Evolutionary conservation across 2,797 vertebrate species (phyloP).

Genomic region (Oreochromis mossambicus): DNA sequence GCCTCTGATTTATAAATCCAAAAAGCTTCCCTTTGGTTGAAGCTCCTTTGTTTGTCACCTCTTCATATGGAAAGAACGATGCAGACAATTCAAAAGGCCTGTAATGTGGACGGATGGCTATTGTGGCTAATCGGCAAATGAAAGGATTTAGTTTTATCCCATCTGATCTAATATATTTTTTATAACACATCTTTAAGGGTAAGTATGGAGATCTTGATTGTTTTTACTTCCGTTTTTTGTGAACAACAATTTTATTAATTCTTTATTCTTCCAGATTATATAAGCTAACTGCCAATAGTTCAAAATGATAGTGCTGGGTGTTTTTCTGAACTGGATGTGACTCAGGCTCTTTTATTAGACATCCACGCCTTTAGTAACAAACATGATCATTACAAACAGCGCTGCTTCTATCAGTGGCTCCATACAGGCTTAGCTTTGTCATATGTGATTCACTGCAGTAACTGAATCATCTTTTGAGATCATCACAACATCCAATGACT

Average conservation of each 20-base stretch:
- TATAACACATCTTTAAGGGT: neutral
- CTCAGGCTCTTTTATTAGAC: neutral
- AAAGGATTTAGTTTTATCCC: neutral
- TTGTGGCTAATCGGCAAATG: accelerated
- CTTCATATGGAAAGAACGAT: accelerated
- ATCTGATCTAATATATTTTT: neutral
- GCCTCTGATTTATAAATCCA: neutral
- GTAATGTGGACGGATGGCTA: neutral
- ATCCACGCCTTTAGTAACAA: neutral
- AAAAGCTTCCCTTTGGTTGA: neutral
- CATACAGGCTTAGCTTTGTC: neutral
- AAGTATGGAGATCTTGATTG: neutral
- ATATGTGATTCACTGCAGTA: neutral
- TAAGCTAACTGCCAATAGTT: neutral
- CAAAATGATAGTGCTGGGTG: neutral
- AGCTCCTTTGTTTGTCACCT: neutral
- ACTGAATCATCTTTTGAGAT: constrained; percentile 15
- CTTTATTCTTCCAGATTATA: neutral
- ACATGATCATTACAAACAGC: neutral
- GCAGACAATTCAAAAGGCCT: neutral
- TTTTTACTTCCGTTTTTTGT: neutral
- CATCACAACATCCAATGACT: neutral
- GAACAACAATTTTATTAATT: neutral
- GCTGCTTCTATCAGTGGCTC: neutral
- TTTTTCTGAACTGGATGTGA: constrained; percentile 2